These are phyloP conservation scores for Neomicropteryx cornuta DNA, from an alignment of 1,140 invertebrate genomes.

Conservation along the genomic window DNA sequence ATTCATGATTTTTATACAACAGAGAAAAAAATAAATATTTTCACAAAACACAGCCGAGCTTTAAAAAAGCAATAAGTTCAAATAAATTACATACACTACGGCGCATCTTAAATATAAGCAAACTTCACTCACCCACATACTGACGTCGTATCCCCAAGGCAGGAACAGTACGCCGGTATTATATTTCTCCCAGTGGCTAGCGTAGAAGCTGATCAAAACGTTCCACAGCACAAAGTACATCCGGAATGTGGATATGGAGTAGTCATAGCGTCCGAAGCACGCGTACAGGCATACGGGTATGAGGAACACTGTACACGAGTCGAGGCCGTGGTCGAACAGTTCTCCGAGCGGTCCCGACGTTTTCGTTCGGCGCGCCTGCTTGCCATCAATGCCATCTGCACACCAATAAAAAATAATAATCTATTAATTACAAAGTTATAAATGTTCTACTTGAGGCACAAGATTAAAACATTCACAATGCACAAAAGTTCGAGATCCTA, in stretches of 20 bases:
- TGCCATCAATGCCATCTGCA: constrained; percentile 96
- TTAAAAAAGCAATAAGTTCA: no score
- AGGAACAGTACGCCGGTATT: constrained; percentile 91
- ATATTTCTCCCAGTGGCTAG: constrained; percentile 97
- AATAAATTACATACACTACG: no score
- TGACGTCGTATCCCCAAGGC: constrained; percentile 94
- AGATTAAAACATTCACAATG: neutral
- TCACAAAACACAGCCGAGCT: no score
- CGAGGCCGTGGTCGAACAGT: constrained; percentile 97
- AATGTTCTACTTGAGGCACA: no score
- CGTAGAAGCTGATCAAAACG: constrained; percentile 84
- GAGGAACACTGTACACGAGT: constrained; percentile 89
- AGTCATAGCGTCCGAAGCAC: constrained; percentile 73
- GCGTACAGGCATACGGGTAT: constrained; percentile 88
- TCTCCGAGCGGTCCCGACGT: constrained; percentile 90
- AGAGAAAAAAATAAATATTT: no score
- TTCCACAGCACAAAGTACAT: constrained; percentile 84
- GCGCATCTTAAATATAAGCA: no score
- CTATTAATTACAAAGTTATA: neutral
- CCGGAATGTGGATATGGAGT: constrained; percentile 53
- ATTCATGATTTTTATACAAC: no score
- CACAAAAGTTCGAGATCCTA: neutral
- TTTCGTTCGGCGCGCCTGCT: constrained; percentile 91
- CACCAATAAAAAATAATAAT: constrained; percentile 10
- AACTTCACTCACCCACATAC: constrained; percentile 68